Evolutionary conservation across 2,113 vertebrate species (phyloP), one percentile per base, ranked within the genome.

Genomic region (Emydocephalus ijimae): DNA sequence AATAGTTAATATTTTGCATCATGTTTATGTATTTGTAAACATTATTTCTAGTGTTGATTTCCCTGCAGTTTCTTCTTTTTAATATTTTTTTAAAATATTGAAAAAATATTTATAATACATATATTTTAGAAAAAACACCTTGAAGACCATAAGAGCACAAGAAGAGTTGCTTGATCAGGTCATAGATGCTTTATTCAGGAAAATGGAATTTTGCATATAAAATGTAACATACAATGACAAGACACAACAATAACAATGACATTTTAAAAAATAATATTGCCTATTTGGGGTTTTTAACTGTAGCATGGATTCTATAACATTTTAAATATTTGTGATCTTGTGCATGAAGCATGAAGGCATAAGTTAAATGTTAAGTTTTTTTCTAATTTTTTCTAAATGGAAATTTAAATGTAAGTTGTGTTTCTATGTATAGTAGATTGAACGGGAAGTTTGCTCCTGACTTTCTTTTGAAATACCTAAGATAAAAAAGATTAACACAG

Each of bases 301-400:
- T 90, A 34, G 12, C 64, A 88, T 0, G 93, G 93, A 93, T 96
- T 92, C 23, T 29, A 69, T 92, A 93, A 90, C 34, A 94, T 81
- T 91, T 93, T 92, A 39, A 39, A 61, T 56, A 56, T 87, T 14
- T 74, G 20, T 87, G 59, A 91, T 92, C 54, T 85, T 91, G 90
- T 94, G 95, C 96, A 96, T 95, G 96, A 95, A 94, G 95, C 95
- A 95, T 95, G 95, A 96, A 14, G n/a, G 20, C 7, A 52, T 90
- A 85, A 29, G 23, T 87, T 64, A 86, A 52, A 86, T 43, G 29
- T 59, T 85, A 52, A 54, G 54, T 29, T 85, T 21, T 89, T 59
- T 57, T 5, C 7, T 90, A 52, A 52, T n/a, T 1, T 26, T 52
- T 52, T 52, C 50, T 52, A 52, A 52, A 23, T 52, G 29, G 12